Percentiles rank a stretch among this genome's conserved stretches.
phyloP scores from a whole-genome alignment of 2,113 vertebrate species.

The Cercocebus atys region DNA sequence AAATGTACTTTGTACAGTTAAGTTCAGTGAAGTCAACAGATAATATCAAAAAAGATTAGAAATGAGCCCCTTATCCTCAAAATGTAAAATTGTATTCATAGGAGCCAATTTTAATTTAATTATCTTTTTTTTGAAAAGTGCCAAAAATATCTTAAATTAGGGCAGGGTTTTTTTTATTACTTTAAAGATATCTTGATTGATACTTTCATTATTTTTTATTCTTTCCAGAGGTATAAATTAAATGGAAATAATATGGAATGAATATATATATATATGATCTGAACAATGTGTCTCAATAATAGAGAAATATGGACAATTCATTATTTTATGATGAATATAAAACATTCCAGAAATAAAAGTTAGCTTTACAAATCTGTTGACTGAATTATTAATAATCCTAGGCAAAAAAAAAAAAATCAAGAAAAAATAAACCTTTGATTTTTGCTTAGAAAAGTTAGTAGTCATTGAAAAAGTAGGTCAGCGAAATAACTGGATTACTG shows the following conservation, averaged over 20 bases:
- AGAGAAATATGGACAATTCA: background rate
- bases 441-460: conserved; percentile 76
- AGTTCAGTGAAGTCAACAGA: background rate
- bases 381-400: conserved; percentile 53
- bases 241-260: background rate
- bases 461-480: conserved; percentile 85
- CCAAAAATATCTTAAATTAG: background rate
- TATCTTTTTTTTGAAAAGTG: background rate
- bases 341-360: conserved; percentile 34
- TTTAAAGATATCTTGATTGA: background rate
- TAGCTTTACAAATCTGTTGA: background rate
- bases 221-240: background rate
- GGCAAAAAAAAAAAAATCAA: conserved; percentile 47
- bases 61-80: background rate
- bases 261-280: background rate
- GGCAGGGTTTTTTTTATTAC: background rate
- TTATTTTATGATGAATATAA: conserved; percentile 22
- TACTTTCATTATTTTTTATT: background rate
- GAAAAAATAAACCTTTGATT: conserved; percentile 71
- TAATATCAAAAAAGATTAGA: background rate
- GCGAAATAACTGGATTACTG: conserved; percentile 83
- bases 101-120: background rate
- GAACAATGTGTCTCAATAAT: background rate
- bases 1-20: background rate
- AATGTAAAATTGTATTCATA: background rate